These are phyloP conservation scores for Rhopilema esculentum DNA, from an alignment of 30 jellyfish, hydroid and myxozoan genomes.

Conservation along the genomic window DNA sequence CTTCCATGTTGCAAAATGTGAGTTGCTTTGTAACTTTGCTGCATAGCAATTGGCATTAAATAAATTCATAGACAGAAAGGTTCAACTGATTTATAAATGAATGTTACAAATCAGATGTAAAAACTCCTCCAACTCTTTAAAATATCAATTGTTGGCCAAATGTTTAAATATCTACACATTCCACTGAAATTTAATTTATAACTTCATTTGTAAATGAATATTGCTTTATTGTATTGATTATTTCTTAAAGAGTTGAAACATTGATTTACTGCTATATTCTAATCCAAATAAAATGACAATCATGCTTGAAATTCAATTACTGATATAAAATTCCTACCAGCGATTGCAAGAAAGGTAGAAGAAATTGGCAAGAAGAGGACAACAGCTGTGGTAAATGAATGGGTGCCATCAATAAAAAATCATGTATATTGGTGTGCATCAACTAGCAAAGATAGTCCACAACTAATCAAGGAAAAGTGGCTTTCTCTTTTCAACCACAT, in stretches of 20 bases:
- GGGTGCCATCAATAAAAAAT: constrained; percentile 43
- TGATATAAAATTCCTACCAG: constrained; percentile 1
- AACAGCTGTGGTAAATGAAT: constrained; percentile 13
- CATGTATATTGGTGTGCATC: constrained; percentile 65
- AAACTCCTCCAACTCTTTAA: background rate
- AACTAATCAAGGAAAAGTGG: constrained; percentile 49
- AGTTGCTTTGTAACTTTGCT: constrained; percentile 8
- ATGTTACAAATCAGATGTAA: background rate
- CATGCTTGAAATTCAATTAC: background rate
- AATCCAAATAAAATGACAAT: background rate
- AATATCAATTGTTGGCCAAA: background rate
- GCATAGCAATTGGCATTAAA: background rate
- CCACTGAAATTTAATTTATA: background rate
- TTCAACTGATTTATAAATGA: background rate
- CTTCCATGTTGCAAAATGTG: constrained; percentile 52
- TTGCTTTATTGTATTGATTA: background rate
- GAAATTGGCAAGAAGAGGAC: constrained; percentile 12
- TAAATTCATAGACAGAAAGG: background rate
- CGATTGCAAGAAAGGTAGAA: constrained; percentile 26
- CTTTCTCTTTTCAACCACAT: constrained; percentile 46
- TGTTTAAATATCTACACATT: background rate
- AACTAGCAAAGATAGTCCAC: constrained; percentile 33
- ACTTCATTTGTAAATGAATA: background rate
- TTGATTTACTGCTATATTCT: background rate
- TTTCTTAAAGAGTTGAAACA: background rate